These are phyloP conservation scores for Vireo griseus DNA, from an alignment of 2,797 vertebrate species.

Conservation along the genomic window DNA sequence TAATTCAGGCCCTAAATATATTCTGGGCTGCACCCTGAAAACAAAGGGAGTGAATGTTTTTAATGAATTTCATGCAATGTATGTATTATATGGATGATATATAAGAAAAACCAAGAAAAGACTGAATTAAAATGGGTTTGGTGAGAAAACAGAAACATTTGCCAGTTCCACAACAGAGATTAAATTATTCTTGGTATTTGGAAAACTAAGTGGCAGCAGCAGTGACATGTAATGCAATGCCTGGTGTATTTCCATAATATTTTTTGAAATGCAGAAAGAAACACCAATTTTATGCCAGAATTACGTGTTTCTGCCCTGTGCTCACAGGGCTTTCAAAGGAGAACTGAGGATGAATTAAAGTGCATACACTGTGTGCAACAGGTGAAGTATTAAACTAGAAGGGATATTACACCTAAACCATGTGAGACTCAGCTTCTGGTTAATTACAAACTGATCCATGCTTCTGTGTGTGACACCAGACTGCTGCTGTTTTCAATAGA, in stretches of 20 bases:
- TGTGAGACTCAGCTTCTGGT: background rate
- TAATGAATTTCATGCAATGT: constrained; percentile 60
- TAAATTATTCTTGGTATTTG: background rate
- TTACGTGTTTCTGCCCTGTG: background rate
- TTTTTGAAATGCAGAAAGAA: background rate
- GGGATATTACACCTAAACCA: background rate
- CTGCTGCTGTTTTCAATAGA: constrained; percentile 27
- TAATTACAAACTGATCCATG: constrained; percentile 17
- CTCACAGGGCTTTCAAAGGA: background rate
- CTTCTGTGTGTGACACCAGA: background rate
- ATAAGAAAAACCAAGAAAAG: constrained; percentile 27
- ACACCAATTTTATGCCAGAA: background rate
- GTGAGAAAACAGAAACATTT: constrained; percentile 33
- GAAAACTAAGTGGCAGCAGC: background rate
- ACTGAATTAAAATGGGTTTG: constrained; percentile 16
- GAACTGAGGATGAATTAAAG: background rate
- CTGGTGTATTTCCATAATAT: background rate
- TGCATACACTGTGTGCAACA: background rate
- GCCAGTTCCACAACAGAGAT: background rate
- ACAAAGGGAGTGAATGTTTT: constrained; percentile 66
- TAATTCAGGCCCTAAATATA: constrained; percentile 65
- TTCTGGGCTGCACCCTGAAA: constrained; percentile 66
- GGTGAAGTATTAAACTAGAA: background rate
- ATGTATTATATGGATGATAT: constrained; percentile 43
- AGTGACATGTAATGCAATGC: background rate